Conservation (phyloP, 2,113 vertebrate species). For the Sinosuthora webbiana region DNA sequence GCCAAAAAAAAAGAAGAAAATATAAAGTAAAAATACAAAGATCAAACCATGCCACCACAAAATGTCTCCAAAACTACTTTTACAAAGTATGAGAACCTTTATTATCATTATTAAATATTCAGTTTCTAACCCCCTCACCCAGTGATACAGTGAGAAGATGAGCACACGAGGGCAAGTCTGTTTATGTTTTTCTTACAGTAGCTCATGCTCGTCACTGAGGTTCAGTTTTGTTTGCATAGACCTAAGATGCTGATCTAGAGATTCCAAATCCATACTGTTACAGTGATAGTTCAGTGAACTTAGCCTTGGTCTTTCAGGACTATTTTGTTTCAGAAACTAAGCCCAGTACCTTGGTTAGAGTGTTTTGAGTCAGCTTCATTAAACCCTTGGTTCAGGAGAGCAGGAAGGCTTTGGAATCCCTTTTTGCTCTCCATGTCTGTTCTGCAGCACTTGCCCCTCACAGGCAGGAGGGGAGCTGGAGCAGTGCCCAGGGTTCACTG, state of each 20-base stretch:
- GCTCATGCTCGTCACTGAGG: not conserved
- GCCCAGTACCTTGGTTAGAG: not conserved
- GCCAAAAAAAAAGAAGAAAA: constrained; percentile 41
- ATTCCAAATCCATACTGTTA: not conserved
- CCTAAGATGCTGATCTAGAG: not conserved
- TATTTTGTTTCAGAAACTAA: not conserved
- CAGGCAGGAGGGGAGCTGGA: not conserved
- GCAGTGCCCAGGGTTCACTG: not conserved
- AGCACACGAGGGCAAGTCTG: not conserved
- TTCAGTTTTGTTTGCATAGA: not conserved
- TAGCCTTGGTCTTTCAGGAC: not conserved
- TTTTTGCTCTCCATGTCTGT: not conserved
- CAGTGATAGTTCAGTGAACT: not conserved
- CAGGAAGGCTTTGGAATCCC: not conserved
- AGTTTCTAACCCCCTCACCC: not conserved
- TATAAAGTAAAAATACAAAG: constrained; percentile 50
- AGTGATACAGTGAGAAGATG: not conserved
- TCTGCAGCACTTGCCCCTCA: not conserved
- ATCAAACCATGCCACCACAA: constrained; percentile 55
- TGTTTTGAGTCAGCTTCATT: not conserved
- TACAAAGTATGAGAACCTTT: not conserved
- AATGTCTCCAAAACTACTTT: not conserved
- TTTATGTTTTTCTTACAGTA: not conserved
- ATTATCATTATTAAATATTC: not conserved
- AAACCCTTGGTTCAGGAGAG: not conserved